These are phyloP conservation scores for Linepithema humile DNA, from an alignment of 1,140 invertebrate species.

Conservation along the genomic window DNA sequence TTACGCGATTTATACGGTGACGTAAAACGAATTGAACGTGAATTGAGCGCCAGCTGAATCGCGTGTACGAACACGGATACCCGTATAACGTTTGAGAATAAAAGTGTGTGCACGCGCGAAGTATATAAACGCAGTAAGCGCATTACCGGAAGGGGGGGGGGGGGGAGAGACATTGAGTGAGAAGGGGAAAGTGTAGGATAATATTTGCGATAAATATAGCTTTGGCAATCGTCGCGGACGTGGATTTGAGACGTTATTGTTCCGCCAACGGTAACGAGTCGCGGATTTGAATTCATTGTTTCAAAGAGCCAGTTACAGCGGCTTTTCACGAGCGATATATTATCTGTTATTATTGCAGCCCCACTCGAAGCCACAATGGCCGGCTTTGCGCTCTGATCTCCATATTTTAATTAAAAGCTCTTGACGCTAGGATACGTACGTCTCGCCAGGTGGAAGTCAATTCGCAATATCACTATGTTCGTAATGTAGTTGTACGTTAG, in stretches of 20 bases:
- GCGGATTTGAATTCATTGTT: slow-evolving; percentile 81
- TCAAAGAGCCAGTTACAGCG: slow-evolving; percentile 76
- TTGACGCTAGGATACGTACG: slow-evolving; percentile 54
- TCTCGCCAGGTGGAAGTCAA: slow-evolving; percentile 33
- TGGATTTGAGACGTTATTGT: slow-evolving; percentile 76
- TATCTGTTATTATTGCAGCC: slow-evolving; percentile 83
- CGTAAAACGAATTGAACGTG: slow-evolving; percentile 23
- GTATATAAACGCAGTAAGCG: slow-evolving; percentile 35
- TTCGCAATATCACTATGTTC: slow-evolving; percentile 26
- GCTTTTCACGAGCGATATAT: slow-evolving; percentile 78
- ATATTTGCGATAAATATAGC: slow-evolving; percentile 46
- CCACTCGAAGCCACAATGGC: slow-evolving; percentile 78
- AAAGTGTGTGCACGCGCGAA: neutral
- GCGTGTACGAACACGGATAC: neutral
- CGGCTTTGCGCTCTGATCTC: slow-evolving; percentile 79
- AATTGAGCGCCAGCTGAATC: neutral
- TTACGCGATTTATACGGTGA: slow-evolving; percentile 30
- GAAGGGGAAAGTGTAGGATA: slow-evolving; percentile 31
- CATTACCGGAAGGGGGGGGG: slow-evolving; percentile 36
- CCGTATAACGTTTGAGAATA: neutral
- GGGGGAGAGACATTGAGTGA: no score
- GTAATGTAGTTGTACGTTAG: slow-evolving; percentile 13
- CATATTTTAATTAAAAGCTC: slow-evolving; percentile 83
- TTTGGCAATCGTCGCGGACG: slow-evolving; percentile 22
- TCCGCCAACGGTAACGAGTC: slow-evolving; percentile 74